Base-by-base conservation (phyloP, 2,888 invertebrate genomes). In the Machimus atricapillus region DNA sequence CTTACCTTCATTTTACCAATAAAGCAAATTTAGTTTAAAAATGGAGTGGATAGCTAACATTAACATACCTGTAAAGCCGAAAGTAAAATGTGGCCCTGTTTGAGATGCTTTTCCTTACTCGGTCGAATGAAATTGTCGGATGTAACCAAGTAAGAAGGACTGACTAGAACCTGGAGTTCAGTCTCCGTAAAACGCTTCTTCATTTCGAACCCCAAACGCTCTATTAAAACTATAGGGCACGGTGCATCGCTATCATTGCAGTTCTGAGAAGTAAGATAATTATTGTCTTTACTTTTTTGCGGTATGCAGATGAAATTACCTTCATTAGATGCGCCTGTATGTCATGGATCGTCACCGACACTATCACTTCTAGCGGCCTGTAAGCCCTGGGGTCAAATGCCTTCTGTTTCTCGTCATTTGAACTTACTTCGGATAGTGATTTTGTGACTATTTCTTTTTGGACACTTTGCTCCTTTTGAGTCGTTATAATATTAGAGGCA, bases 131-230 rank as follows among this genome's bases (percentile, higher is more conserved):
- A 93, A 89, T 95, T 95, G 90, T 97, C 97, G 0, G 96, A 94
- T 1, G 96, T 95, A 8, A 97, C 94, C 89, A 98, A 93, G 90
- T 98, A 96, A 0, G 97, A 96, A 0, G 99, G 99, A 89, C 98
- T 98, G 0, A 97, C 93, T 6, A 97, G 92, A 0, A 99, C 94
- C 91, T 99, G 99, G 8, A 99, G 93, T 90, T 97, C 96, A 0
- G 98, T 99, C 92, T 99, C 98, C 88, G 95, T 95, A 91, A 96
- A 99, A 27, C 95, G 95, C 92, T 99, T 99, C 91, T 97, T 97
- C 97, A 99, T 97, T 94, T 99, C 99, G 92, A 99, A 98, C 1
- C 98, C 98, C 89, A 99, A 95, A 89, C 98, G 94, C 93, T 99
- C 98, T 76, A 98, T 95, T 27, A 97, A 92, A 88, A 98, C 95